Percentiles rank a stretch among this genome's conserved stretches.
Conservation (phyloP, 1,140 invertebrate species). For the Pogonognathellus flavescens region DNA sequence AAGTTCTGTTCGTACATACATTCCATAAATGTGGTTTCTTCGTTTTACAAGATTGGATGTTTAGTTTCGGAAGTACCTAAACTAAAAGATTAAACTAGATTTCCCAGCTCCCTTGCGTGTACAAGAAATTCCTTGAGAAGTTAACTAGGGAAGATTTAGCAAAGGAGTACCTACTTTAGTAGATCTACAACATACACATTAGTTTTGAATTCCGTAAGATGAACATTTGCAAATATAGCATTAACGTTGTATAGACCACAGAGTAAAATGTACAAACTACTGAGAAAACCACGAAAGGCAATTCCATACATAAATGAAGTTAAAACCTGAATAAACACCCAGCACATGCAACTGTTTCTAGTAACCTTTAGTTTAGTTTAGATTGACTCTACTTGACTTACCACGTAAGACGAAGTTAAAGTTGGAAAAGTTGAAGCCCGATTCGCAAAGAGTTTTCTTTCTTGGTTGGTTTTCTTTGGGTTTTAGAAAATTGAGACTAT, state of each 20-base stretch:
- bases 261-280: background rate
- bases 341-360: constrained; percentile 12
- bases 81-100: no score
- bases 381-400: constrained; percentile 41
- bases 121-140: constrained; percentile 33
- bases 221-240: background rate
- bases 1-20: no score
- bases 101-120: background rate
- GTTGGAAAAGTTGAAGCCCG: constrained; percentile 22
- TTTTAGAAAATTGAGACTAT: constrained; percentile 45
- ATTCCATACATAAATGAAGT: constrained; percentile 47
- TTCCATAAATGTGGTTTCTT: no score
- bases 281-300: background rate
- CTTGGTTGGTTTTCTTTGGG: background rate
- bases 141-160: constrained; percentile 2
- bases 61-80: no score
- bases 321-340: constrained; percentile 45
- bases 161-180: background rate
- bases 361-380: constrained; percentile 34
- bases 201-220: background rate
- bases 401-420: constrained; percentile 31
- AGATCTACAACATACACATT: background rate
- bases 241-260: background rate
- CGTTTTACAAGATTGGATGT: no score
- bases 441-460: background rate